phyloP scores from a whole-genome alignment of 2,888 invertebrate genomes.

The Chalcosyrphus nemorum region DNA sequence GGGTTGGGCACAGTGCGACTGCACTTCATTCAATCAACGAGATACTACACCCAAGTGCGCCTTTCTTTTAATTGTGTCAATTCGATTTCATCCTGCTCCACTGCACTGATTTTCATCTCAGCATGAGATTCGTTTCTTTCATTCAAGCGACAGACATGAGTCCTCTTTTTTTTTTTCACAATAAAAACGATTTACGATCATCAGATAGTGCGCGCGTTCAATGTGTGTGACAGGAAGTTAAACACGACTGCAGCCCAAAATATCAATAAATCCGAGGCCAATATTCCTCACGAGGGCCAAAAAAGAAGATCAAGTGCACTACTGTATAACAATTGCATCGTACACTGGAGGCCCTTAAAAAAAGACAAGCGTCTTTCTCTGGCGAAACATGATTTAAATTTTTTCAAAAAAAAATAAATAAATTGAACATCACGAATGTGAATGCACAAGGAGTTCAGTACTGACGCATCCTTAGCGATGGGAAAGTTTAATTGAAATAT shows the following conservation, averaged over 20 bases:
- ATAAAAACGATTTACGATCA: conserved; percentile 71
- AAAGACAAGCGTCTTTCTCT: conserved; percentile 10
- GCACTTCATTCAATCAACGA: conserved; percentile 71
- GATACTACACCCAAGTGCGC: conserved; percentile 56
- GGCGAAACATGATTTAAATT: conserved; percentile 64
- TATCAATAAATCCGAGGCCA: conserved; percentile 64
- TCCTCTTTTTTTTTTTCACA: conserved; percentile 45
- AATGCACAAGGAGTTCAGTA: conserved; percentile 3
- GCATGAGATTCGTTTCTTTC: conserved; percentile 41
- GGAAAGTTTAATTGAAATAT: conserved; percentile 73
- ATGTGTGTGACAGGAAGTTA: conserved; percentile 71
- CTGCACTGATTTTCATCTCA: conserved; percentile 71
- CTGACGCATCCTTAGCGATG: conserved; percentile 49
- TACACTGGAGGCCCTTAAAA: background rate
- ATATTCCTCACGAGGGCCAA: conserved; percentile 49
- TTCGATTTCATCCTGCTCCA: conserved; percentile 71
- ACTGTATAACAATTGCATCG: conserved; percentile 15
- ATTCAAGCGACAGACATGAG: no score
- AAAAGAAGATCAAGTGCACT: conserved; percentile 58
- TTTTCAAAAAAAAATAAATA: conserved; percentile 62
- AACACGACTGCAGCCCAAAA: conserved; percentile 61
- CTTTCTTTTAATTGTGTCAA: conserved; percentile 72
- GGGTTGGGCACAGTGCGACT: conserved; percentile 67
- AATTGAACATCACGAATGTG: conserved; percentile 60
- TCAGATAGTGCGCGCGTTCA: conserved; percentile 58